Evolutionary conservation across 2,888 invertebrate genomes (phyloP).

Genomic region (Yponomeuta cagnagella): DNA sequence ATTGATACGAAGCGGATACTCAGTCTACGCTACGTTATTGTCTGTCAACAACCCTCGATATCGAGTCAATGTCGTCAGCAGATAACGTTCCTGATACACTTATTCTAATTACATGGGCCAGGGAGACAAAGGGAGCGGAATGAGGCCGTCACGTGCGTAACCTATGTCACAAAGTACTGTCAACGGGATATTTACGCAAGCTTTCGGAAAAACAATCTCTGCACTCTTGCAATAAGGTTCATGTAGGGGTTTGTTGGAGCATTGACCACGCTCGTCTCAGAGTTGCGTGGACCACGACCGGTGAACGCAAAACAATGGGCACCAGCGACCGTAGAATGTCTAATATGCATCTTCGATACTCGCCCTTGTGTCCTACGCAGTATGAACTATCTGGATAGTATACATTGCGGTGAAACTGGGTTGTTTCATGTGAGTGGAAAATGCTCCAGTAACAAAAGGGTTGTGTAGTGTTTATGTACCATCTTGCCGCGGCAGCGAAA

Average conservation of each 20-base stretch:
- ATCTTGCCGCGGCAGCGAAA: too few species aligned
- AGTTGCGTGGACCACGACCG: background rate
- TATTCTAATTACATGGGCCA: background rate
- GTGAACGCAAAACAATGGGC: background rate
- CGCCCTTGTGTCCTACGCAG: too few species aligned
- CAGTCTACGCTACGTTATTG: too few species aligned
- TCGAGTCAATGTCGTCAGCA: background rate
- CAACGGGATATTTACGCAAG: background rate
- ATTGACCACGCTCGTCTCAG: too few species aligned
- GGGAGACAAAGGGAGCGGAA: conserved; percentile 3
- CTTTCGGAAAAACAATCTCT: background rate
- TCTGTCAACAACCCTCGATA: background rate
- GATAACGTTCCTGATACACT: background rate
- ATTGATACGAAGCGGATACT: too few species aligned
- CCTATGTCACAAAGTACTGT: background rate
- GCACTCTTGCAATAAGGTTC: background rate
- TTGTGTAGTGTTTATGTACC: too few species aligned
- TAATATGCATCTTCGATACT: too few species aligned
- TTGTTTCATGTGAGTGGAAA: too few species aligned
- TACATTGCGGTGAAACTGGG: too few species aligned
- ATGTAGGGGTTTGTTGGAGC: background rate
- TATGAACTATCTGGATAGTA: too few species aligned
- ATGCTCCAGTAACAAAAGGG: too few species aligned
- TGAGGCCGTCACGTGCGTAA: conserved; percentile 8
- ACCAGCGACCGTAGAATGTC: too few species aligned